A percentile compares a stretch with the other conserved stretches of the same genome.
Conservation (phyloP, 2,797 vertebrate species). For the Gymnocypris eckloni region DNA sequence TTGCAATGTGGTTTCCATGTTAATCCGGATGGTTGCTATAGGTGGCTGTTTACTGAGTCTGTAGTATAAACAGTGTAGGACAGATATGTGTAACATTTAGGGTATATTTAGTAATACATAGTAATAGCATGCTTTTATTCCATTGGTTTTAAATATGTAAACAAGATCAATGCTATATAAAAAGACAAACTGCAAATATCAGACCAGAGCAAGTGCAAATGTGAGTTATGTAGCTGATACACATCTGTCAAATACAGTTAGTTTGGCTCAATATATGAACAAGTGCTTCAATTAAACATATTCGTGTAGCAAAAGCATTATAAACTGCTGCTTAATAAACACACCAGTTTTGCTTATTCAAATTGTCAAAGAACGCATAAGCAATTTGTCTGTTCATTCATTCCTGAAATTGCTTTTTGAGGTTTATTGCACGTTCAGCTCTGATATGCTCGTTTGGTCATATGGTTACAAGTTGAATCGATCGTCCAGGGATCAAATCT, state of each 20-base stretch:
- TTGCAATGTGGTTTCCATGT: not conserved
- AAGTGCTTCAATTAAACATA: not conserved
- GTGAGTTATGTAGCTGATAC: not conserved
- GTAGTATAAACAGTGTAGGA: not conserved
- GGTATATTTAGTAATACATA: not conserved
- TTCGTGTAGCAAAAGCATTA: not conserved
- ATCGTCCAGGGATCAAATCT: not conserved
- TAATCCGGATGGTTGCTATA: not conserved
- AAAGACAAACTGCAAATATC: not conserved
- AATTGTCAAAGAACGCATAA: not conserved
- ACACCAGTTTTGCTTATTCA: not conserved
- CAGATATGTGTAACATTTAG: not conserved
- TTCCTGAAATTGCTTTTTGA: conserved; percentile 25
- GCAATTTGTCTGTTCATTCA: conserved; percentile 19
- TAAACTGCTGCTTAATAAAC: conserved; percentile 18
- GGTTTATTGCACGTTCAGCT: conserved; percentile 14
- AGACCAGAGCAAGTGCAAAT: not conserved
- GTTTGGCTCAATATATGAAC: not conserved
- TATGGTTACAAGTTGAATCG: conserved; percentile 7
- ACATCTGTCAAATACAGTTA: not conserved
- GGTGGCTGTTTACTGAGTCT: not conserved
- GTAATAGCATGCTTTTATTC: not conserved
- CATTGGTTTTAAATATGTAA: not conserved
- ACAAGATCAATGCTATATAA: not conserved
- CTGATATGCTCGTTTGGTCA: not conserved